phyloP scores from a whole-genome alignment of 2,113 vertebrate species.

The Himantopus leucocephalus region DNA sequence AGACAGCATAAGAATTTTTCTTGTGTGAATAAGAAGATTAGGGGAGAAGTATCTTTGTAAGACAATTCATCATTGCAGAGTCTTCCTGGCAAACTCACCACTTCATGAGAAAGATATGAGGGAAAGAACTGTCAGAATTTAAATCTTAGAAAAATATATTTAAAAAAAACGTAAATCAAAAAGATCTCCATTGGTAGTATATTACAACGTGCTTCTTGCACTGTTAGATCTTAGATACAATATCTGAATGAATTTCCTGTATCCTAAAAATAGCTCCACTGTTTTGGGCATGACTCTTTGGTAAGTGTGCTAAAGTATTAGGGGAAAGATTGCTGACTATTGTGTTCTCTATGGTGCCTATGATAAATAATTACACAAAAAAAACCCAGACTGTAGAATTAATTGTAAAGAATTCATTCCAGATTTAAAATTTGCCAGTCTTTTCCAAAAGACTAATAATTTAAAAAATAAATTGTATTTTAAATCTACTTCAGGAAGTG shows the following conservation, averaged over 20 bases:
- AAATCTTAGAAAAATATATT: background rate
- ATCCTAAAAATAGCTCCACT: background rate
- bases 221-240: background rate
- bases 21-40: background rate
- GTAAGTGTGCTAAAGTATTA: background rate
- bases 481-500: background rate
- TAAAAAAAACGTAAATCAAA: background rate
- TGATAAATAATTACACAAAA: background rate
- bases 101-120: background rate
- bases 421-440: background rate
- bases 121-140: background rate
- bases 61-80: background rate
- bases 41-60: background rate
- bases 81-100: background rate
- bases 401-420: background rate
- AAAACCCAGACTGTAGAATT: rapidly evolving
- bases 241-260: background rate
- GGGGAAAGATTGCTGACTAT: background rate
- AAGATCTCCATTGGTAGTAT: background rate
- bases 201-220: background rate
- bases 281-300: background rate
- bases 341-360: background rate
- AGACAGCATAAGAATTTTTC: background rate
- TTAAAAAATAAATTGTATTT: background rate
- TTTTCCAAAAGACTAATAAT: background rate